Evolutionary conservation across 2,113 vertebrate species (phyloP), one percentile per base, ranked within the genome.

Genomic region (Serilophus lunatus): DNA sequence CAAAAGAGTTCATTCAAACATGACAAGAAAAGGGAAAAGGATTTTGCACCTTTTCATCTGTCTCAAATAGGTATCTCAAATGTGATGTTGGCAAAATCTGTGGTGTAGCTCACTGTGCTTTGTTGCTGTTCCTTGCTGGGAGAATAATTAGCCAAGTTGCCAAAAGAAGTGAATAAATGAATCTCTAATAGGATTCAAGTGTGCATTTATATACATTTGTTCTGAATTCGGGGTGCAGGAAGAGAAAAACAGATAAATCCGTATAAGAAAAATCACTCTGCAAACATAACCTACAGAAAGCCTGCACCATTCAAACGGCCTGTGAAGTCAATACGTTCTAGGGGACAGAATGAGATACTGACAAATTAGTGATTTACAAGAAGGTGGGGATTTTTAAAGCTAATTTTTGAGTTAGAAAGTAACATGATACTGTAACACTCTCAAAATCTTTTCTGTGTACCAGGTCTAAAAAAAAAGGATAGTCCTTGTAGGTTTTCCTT

Each of bases 71-170:
- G 5, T 61, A 57, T 28, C 42, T 61, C n/a, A 90, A 50, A 70
- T 26, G 35, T 3, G 7, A 59, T 50, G 18, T 75, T 63, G 29
- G 40, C 86, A 93, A 26, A 45, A 77, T 28, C 49, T 57, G 6
- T n/a, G 61, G 22, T 15, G 11, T 74, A 49, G 36, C 28, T 60
- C 25, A 19, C 28, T 40, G 31, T 28, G 38, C 33, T 50, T 70
- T 47, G 38, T 26, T 2, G 0, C 13, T 80, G 8, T 38, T 50
- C n/a, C 29, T 90, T 40, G 22, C 22, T 1, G 1, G 3, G 2
- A 18, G 17, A 25, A 45, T 71, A 78, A 68, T 65, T 60, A 61
- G 22, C 12, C 36, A 76, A 56, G 28, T n/a, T 83, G 71, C 6
- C 15, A 35, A 54, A 91, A 78, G 12, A 65, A 22, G 28, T 42